Evolutionary conservation across 2,797 vertebrate species (phyloP).

Genomic region (Phylloscopus collybita): DNA sequence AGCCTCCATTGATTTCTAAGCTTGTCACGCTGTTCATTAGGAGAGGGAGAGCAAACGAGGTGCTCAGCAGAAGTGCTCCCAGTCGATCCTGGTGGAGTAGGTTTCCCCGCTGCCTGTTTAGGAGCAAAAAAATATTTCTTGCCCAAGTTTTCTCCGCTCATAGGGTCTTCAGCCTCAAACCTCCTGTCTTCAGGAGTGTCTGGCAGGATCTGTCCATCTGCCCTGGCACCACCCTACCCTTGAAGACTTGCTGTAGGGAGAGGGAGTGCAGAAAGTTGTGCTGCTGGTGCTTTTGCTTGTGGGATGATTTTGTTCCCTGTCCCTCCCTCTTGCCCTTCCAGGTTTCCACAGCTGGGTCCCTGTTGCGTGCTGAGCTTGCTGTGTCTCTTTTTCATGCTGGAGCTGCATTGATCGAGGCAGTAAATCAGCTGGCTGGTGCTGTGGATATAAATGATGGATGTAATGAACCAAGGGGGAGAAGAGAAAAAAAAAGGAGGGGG

Average conservation of each 20-base stretch:
- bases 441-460: conserved; percentile 18
- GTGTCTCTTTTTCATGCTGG: neutral
- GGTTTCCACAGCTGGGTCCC: rapidly evolving
- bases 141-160: rapidly evolving
- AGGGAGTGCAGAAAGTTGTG: neutral
- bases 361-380: neutral
- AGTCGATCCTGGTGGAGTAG: neutral
- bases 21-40: conserved; percentile 36
- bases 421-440: conserved; percentile 33
- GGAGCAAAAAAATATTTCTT: neutral
- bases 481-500: neutral
- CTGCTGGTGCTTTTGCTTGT: neutral
- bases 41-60: neutral
- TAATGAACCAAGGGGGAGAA: conserved; percentile 13
- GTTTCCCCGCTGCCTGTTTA: neutral
- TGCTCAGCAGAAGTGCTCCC: neutral
- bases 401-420: neutral
- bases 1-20: conserved; percentile 56
- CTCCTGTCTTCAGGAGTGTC: neutral
- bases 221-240: neutral
- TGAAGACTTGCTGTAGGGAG: neutral
- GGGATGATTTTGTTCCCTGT: neutral
- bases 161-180: neutral
- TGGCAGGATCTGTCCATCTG: neutral
- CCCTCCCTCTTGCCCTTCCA: neutral